Base-by-base conservation (phyloP, 2,888 invertebrate genomes). In the Euzetes globulus region DNA sequence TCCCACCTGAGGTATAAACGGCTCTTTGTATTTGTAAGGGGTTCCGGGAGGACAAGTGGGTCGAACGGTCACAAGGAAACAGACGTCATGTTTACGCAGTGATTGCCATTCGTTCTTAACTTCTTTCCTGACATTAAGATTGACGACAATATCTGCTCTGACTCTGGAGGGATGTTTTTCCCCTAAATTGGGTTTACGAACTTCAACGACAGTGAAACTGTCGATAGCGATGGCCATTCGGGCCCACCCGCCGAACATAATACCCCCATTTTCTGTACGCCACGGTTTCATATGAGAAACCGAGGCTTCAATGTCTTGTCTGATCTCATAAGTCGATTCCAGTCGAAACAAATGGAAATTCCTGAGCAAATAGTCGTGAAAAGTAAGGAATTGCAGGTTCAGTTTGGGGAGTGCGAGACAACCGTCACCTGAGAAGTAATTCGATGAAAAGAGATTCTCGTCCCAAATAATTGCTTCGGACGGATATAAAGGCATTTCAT, bases 391-490 rank as follows among this genome's bases (percentile, higher is more conserved):
- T 84, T 99, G 99, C 7, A 99, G 86, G 85, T 99, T 99, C 4
- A 99, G 85, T 83, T 99, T 99, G 0, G 99, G 98, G 77, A 99
- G 85, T 0, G 99, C 98, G 45, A 99, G 85, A 79, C 94, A 94
- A 25, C 91, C 94, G 83, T 98, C 97, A 0, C 97, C 96, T 58
- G 93, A 92, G 84, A 92, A 98, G 82, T 96, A 96, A 80, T 98
- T 96, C 0, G 94, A 92, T 0, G 99, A 99, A 0, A 99, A 98
- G 60, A 99, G 89, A 82, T 98, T 97, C 83, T 99, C 97, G 83
- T 99, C 94, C 99, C 99, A 99, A 79, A 99, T 94, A 2, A 98
- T 90, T 76, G 92, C 90, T 82, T 99, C 99, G 0, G 96, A 98
- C 0, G 99, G 99, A 82, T 99, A 99, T 0, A 99, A 85, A 0